Evolutionary conservation across 2,113 vertebrate genomes (phyloP).

Genomic region (Plestiodon gilberti): DNA sequence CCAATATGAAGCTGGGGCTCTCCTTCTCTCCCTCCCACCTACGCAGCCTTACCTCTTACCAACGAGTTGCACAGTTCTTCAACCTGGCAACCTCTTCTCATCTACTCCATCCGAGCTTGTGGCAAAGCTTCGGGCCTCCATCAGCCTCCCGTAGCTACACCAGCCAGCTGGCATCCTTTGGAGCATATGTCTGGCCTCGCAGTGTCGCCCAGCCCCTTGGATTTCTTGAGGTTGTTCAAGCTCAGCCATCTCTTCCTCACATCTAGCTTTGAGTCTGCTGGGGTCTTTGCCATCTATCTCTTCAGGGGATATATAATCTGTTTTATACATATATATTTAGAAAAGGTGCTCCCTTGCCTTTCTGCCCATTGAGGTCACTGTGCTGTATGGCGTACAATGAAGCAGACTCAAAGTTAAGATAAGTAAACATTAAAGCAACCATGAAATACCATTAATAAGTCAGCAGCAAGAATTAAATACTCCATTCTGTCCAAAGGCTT

Average conservation of each 20-base stretch:
- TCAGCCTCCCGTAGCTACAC: not conserved
- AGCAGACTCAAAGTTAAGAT: not conserved
- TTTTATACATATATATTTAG: not conserved
- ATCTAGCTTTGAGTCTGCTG: not conserved
- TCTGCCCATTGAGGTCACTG: not conserved
- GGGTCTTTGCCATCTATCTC: not conserved
- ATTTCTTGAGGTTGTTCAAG: not conserved
- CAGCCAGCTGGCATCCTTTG: not conserved
- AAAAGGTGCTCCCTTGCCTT: not conserved
- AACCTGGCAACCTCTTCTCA: not conserved
- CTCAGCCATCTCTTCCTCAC: not conserved
- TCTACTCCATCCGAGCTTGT: not conserved
- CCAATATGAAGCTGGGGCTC: not conserved
- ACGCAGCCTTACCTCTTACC: not conserved
- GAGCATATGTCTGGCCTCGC: not conserved
- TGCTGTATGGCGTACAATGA: not conserved
- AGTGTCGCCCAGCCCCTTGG: not conserved
- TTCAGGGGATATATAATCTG: not conserved
- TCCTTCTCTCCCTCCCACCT: not conserved
- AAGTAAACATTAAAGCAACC: not conserved
- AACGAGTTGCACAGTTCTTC: not conserved
- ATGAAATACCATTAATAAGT: not conserved
- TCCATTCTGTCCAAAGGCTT: not conserved
- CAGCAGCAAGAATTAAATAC: not conserved
- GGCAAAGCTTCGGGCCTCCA: not conserved